Evolutionary conservation across 2,113 vertebrate genomes (phyloP).

Genomic region (Channa argus): DNA sequence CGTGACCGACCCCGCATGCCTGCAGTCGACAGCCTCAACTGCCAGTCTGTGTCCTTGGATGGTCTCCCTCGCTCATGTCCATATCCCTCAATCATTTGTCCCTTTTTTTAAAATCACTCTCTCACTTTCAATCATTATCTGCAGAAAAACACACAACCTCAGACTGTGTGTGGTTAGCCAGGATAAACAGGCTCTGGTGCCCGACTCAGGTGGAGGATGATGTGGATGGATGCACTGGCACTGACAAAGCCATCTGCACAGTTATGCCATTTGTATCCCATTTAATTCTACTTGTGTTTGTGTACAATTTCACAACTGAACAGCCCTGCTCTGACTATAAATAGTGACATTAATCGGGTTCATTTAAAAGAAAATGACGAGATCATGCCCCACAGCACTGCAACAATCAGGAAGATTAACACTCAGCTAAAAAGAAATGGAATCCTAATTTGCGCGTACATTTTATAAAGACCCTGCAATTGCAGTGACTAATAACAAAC

Average conservation of each 20-base stretch:
- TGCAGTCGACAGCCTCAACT: not conserved
- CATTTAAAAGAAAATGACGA: not conserved
- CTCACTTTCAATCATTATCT: constrained; percentile 8
- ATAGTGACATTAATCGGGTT: not conserved
- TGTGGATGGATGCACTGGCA: constrained; percentile 1
- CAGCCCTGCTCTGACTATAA: not conserved
- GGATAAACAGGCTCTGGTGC: constrained; percentile 22
- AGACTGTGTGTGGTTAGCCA: constrained; percentile 25
- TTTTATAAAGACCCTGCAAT: rapidly evolving
- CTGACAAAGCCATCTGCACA: not conserved
- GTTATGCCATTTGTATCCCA: not conserved
- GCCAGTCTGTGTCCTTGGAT: not conserved
- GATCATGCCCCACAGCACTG: constrained; percentile 14
- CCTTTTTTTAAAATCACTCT: not conserved
- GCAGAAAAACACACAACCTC: constrained; percentile 20
- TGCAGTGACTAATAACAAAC: not conserved
- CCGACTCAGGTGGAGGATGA: not conserved
- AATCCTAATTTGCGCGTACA: not conserved
- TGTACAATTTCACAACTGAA: not conserved
- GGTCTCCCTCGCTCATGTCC: not conserved
- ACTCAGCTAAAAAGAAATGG: too few relatives aligned
- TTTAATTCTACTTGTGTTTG: not conserved
- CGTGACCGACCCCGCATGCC: constrained; percentile 23
- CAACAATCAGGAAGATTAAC: not conserved
- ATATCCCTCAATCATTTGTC: not conserved